Evolutionary conservation across 1,140 invertebrate genomes (phyloP).

Genomic region (Ostrea edulis): DNA sequence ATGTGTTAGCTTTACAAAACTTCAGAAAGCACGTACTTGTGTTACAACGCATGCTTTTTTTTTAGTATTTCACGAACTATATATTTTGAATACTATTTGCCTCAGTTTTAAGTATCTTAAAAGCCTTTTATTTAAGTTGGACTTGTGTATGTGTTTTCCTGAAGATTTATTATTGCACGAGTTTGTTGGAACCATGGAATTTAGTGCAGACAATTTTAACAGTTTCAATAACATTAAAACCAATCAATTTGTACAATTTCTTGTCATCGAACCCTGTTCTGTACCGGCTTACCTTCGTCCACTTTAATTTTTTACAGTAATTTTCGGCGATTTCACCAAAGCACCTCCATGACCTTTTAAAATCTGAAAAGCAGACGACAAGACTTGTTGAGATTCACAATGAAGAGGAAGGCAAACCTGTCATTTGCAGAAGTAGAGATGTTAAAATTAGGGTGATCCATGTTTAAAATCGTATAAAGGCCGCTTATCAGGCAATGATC

Average conservation of each 20-base stretch:
- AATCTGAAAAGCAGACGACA: conserved; percentile 28
- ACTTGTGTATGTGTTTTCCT: neutral
- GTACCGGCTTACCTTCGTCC: conserved; percentile 16
- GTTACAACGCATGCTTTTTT: too few species aligned
- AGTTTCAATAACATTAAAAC: conserved; percentile 21
- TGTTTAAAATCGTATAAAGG: conserved; percentile 31
- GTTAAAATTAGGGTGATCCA: conserved; percentile 27
- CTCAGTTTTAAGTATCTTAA: neutral
- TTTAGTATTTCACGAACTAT: neutral
- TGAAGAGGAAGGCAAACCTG: neutral
- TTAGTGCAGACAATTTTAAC: conserved; percentile 28
- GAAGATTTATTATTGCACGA: neutral
- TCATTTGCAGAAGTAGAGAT: conserved; percentile 35
- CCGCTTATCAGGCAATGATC: conserved; percentile 22
- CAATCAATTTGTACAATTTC: conserved; percentile 16
- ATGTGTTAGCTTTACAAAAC: too few species aligned
- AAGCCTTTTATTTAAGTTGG: neutral
- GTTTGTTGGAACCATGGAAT: conserved; percentile 13
- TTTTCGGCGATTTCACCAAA: conserved; percentile 21
- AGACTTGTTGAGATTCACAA: conserved; percentile 20
- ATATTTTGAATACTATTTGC: neutral
- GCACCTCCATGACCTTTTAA: conserved; percentile 6
- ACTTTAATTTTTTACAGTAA: conserved; percentile 34
- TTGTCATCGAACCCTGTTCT: conserved; percentile 16
- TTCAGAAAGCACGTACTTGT: too few species aligned